Base-by-base conservation (phyloP, 2,113 vertebrate genomes). In the Notarius quadriscutis region DNA sequence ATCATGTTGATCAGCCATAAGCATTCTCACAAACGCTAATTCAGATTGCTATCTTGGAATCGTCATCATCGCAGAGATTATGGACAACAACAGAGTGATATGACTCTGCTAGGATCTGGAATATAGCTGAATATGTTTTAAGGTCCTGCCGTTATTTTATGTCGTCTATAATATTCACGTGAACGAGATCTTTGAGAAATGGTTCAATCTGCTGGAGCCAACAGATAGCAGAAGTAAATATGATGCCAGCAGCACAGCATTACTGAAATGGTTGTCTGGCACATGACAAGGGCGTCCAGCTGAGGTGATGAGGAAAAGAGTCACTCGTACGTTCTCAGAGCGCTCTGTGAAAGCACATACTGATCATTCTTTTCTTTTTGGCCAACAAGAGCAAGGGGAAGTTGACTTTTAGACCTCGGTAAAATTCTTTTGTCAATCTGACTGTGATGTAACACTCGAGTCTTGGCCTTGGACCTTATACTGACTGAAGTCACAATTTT, bases 251-350 rank as follows among this genome's bases (percentile, higher is more conserved):
- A 50, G n/a, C 30, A 17, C 51, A 9, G 55, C 18, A 7, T 17
- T 7, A 30, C 5, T 71, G 69, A 74, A 51, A 53, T 12, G 3
- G 72, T 20, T 77, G 72, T 30, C 57, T 25, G 57, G 15, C 1
- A 9, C n/a, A 62, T 58, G 30, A 58, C 34, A 77, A 71, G 57
- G 27, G 78, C 30, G 5, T 18, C 84, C 69, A 67, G 87, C 84
- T 86, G 84, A 88, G 84, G 82, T 86, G 79, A 82, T 67, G 34
- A 25, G 1, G 65, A 65, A 34, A 1, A 48, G 60, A 53, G 53
- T 6, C 25, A 20, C 25, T 82, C 1, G 5, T 2, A 14, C 57
- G 48, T 62, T n/a, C 5, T 77, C 71, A 48, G 34, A 48, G 71
- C 8, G 1, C 50, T 65, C 15, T 14, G 18, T 25, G 67, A 72